These are phyloP conservation scores for Zhuqinia jingwanae DNA, from an alignment of 2,888 invertebrate genomes.

Conservation along the genomic window DNA sequence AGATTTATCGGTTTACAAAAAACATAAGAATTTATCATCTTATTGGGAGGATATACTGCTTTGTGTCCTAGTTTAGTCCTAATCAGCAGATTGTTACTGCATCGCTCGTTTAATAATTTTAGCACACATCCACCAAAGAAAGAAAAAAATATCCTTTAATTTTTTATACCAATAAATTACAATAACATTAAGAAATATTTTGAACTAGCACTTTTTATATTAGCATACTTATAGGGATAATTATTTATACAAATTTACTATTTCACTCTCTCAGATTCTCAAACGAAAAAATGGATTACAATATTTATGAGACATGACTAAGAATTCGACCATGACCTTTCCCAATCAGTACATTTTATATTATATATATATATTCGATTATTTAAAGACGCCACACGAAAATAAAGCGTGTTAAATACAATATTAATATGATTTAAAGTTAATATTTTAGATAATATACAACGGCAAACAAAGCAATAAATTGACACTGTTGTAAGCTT, in stretches of 20 bases:
- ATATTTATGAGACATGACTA: conserved; percentile 26
- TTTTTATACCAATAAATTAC: neutral
- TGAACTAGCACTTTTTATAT: neutral
- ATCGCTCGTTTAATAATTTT: conserved; percentile 2
- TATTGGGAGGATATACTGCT: neutral
- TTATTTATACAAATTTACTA: conserved; percentile 22
- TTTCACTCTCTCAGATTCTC: conserved; percentile 13
- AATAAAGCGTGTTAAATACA: too few species aligned
- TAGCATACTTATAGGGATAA: neutral
- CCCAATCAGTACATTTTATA: conserved; percentile 28
- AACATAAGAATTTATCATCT: too few species aligned
- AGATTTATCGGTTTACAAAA: conserved; percentile 24
- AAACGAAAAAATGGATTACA: neutral
- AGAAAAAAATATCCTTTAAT: neutral
- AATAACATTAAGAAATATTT: neutral
- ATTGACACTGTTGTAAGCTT: neutral
- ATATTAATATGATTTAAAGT: too few species aligned
- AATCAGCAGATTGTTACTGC: conserved; percentile 31
- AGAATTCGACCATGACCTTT: conserved; percentile 11
- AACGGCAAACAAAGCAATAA: neutral
- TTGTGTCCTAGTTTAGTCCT: conserved; percentile 19
- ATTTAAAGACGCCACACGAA: too few species aligned
- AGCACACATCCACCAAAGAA: conserved; percentile 38
- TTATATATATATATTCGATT: too few species aligned
- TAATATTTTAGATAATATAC: neutral